Conservation (phyloP, 1,140 invertebrate genomes). For the Sminthurides bifidus region DNA sequence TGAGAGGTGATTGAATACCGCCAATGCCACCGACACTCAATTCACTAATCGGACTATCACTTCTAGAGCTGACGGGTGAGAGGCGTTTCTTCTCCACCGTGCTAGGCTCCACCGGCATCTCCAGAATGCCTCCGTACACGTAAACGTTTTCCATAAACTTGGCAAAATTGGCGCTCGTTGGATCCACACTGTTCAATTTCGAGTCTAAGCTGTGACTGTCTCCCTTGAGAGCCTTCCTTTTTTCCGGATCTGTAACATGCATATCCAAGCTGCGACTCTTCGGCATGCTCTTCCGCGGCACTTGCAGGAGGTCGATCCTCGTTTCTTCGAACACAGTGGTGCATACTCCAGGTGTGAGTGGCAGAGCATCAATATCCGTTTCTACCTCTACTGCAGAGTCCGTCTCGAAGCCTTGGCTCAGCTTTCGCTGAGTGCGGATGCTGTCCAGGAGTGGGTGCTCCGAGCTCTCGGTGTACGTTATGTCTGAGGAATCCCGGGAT, state of each 20-base stretch:
- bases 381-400: constrained; percentile 28
- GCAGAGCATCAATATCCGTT: constrained; percentile 12
- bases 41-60: constrained; percentile 62
- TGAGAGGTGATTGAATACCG: constrained; percentile 42
- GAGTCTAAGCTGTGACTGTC: constrained; percentile 30
- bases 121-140: constrained; percentile 17
- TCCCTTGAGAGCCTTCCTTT: constrained; percentile 17
- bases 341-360: not conserved
- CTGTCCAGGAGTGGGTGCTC: not conserved
- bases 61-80: constrained; percentile 56
- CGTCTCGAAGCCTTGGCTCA: constrained; percentile 5
- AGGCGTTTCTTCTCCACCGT: constrained; percentile 24
- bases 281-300: constrained; percentile 27
- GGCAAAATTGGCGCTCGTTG: constrained; percentile 12
- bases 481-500: not conserved
- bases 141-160: constrained; percentile 2
- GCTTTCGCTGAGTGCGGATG: not conserved
- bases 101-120: constrained; percentile 15
- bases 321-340: constrained; percentile 14
- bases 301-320: constrained; percentile 27
- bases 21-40: constrained; percentile 14
- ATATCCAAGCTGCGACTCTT: constrained; percentile 34
- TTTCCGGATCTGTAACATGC: constrained; percentile 12
- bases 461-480: not conserved
- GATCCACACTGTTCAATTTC: constrained; percentile 28